Evolutionary conservation across 2,888 invertebrate genomes (phyloP).

Genomic region (Minunthozetes semirufus): DNA sequence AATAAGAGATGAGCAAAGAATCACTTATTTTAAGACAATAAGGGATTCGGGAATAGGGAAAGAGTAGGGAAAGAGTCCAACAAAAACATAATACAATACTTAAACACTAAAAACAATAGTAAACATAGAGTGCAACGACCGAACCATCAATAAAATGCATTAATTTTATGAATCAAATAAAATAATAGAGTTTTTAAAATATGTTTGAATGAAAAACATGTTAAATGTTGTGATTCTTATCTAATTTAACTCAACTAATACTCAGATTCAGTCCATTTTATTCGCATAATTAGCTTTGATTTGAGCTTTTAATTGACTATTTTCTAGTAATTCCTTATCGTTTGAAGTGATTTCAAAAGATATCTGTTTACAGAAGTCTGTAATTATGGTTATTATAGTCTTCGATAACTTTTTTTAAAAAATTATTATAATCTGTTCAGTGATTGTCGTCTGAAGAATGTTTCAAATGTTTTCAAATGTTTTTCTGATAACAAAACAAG

Average conservation of each 20-base stretch:
- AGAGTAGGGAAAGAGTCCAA: neutral
- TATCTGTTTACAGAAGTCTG: neutral
- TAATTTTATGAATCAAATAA: neutral
- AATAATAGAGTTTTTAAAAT: neutral
- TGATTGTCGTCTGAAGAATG: too few species aligned
- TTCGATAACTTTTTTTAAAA: neutral
- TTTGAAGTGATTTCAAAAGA: neutral
- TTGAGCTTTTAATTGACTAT: neutral
- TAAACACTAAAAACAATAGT: neutral
- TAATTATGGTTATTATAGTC: neutral
- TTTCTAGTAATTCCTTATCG: neutral
- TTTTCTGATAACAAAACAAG: too few species aligned
- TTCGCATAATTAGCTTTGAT: constrained; percentile 1
- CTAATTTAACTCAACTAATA: neutral
- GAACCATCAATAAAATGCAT: neutral
- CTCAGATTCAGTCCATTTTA: neutral
- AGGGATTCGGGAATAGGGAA: neutral
- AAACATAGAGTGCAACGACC: neutral
- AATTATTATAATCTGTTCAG: too few species aligned
- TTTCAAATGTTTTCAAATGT: too few species aligned
- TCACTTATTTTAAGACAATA: too few species aligned
- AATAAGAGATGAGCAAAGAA: too few species aligned
- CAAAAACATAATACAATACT: neutral
- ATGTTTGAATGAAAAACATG: neutral
- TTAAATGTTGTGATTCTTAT: neutral